Percentiles rank a stretch among this genome's conserved stretches.
These are phyloP conservation scores for Ursus arctos DNA, from an alignment of 2,113 vertebrate species.

Conservation along the genomic window DNA sequence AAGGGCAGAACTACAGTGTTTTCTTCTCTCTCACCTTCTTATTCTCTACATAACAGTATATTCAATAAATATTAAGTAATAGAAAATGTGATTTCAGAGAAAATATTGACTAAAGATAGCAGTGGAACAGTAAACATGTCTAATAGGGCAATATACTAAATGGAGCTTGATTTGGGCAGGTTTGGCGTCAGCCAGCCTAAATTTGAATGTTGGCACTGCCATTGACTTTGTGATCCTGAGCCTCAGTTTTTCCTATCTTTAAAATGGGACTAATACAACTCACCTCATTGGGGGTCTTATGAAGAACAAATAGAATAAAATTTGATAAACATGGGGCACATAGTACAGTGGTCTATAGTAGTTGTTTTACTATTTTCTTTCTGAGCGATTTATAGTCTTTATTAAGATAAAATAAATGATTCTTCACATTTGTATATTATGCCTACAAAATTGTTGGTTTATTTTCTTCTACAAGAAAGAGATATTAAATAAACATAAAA, in stretches of 20 bases:
- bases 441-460: not conserved
- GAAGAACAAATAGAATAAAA: not conserved
- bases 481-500: not conserved
- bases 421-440: not conserved
- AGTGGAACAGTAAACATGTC: not conserved
- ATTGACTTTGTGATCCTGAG: not conserved
- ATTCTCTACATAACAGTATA: slow-evolving; percentile 25
- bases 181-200: not conserved
- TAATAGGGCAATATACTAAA: not conserved
- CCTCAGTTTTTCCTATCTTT: not conserved
- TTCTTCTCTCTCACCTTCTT: not conserved
- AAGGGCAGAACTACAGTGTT: slow-evolving; percentile 8
- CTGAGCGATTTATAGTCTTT: not conserved
- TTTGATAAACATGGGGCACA: not conserved
- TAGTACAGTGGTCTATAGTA: not conserved
- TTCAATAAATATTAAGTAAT: slow-evolving; percentile 10
- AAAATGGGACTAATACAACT: not conserved
- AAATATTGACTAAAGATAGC: slow-evolving; percentile 24
- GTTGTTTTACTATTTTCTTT: slow-evolving; percentile 27
- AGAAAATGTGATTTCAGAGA: slow-evolving; percentile 18
- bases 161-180: not conserved
- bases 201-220: not conserved
- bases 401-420: not conserved
- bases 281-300: not conserved
- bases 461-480: slow-evolving; percentile 1